These are phyloP conservation scores for Rotaria magnacalcarata DNA, from an alignment of 2,888 invertebrate species.

Conservation along the genomic window DNA sequence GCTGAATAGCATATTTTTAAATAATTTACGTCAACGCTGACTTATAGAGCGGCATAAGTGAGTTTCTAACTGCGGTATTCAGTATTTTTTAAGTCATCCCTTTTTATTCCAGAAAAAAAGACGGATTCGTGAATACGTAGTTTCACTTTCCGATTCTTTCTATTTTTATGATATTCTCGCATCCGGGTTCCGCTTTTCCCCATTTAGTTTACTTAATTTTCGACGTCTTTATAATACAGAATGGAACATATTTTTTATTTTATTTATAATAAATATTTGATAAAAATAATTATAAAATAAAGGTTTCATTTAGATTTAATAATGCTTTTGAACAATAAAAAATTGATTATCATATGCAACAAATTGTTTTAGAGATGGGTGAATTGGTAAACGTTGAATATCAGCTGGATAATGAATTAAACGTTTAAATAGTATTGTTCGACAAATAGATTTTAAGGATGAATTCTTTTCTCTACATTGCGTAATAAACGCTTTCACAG, in stretches of 20 bases:
- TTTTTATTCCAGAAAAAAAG: too few relatives aligned
- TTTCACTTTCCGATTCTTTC: too few relatives aligned
- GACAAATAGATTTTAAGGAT: neutral
- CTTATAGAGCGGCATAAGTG: too few relatives aligned
- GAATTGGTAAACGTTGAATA: neutral
- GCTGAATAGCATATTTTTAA: too few relatives aligned
- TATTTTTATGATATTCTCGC: too few relatives aligned
- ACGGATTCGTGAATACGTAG: too few relatives aligned
- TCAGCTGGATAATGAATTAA: neutral
- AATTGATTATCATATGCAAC: neutral
- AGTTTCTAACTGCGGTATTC: too few relatives aligned
- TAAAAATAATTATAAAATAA: neutral
- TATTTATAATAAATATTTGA: neutral
- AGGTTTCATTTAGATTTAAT: neutral
- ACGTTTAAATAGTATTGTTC: neutral
- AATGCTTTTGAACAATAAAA: neutral
- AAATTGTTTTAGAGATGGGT: neutral
- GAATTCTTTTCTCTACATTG: neutral
- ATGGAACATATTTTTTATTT: neutral
- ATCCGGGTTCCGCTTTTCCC: too few relatives aligned
- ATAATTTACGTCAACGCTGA: too few relatives aligned
- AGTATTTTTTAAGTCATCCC: too few relatives aligned
- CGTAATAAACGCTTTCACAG: neutral
- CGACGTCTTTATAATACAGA: too few relatives aligned
- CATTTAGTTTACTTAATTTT: too few relatives aligned